Evolutionary conservation across 1,140 invertebrate species (phyloP), one percentile per base, ranked within the genome.

Genomic region (Ceratina japonica): DNA sequence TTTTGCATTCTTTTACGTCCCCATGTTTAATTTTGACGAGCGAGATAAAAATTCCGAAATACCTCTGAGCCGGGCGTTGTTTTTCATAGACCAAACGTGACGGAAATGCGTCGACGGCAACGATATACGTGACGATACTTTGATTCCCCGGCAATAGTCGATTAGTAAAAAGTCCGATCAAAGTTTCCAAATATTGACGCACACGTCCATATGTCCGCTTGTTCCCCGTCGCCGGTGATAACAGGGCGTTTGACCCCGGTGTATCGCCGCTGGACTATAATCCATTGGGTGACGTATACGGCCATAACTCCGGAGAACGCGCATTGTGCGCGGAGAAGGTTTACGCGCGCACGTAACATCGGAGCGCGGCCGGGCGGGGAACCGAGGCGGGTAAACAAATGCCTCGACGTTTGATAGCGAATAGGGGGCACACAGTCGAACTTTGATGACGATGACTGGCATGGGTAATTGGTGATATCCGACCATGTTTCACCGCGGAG

Each of bases 231-330:
- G n/a, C 68, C 4, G 7, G 73, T 73, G 86, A 88, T 88, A 88
- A 83, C 75, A 86, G 81, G 86, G 78, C 82, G 85, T 87, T 88
- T 88, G 88, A 89, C 88, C 88, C 83, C 80, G 15, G n/a, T 70
- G 61, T 87, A 88, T 88, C 87, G 64, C 79, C 37, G 72, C 81
- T 87, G 88, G 76, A 87, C 83, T 89, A 81, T 84, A 88, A 87
- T 87, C 87, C 86, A 65, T 37, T 37, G 51, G 52, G 73, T 88
- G 83, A 85, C 87, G 85, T 79, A 65, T 52, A 24, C 31, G 58
- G 68, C 22, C 62, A 73, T 77, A 84, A 85, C 71, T 82, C 78
- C 73, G 65, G 56, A 63, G 20, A 5, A 13, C 70, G 68, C 64
- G 16, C 37, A 66, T 77, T 24, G 66, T 63, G 49, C 16, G 44